Percentiles rank a stretch among this genome's conserved stretches.
phyloP scores from a whole-genome alignment of 2,113 vertebrate genomes.

The Chrysemys picta region DNA sequence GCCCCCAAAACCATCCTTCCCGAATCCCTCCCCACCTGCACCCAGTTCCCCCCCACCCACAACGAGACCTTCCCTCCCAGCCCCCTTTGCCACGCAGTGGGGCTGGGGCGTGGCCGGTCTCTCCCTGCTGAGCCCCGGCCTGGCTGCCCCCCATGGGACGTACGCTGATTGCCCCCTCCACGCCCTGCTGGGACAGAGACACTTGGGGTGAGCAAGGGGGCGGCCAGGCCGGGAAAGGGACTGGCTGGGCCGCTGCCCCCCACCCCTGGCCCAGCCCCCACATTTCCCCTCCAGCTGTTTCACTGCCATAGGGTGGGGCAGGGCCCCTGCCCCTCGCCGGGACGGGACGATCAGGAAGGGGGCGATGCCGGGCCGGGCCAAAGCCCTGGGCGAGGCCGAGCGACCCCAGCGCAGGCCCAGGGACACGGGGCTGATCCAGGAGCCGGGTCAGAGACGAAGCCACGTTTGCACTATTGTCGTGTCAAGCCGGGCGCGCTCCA shows the following conservation, averaged over 20 bases:
- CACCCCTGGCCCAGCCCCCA: not conserved
- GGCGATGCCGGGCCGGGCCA: no score
- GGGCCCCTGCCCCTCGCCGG: not conserved
- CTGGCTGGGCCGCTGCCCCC: not conserved
- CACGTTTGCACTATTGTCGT: no score
- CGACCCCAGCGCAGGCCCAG: no score
- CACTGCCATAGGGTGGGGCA: not conserved
- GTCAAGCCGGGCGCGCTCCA: no score
- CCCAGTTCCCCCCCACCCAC: no score
- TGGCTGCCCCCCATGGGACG: not conserved
- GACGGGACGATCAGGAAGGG: no score
- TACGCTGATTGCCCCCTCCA: not conserved
- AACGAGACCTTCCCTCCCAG: not conserved
- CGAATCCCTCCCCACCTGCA: no score
- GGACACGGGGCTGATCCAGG: no score
- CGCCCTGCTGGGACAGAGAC: constrained; percentile 41
- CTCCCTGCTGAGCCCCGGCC: not conserved
- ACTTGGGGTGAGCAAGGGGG: constrained; percentile 60
- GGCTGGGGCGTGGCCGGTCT: not conserved
- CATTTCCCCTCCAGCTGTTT: not conserved
- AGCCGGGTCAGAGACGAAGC: no score
- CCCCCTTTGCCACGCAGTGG: no score
- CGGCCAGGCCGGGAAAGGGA: not conserved
- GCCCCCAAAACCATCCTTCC: not conserved
- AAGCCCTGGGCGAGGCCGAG: no score